A percentile compares a stretch with the other conserved stretches of the same genome.
phyloP scores from a whole-genome alignment of 2,113 vertebrate species.

The Dicaeum eximium region DNA sequence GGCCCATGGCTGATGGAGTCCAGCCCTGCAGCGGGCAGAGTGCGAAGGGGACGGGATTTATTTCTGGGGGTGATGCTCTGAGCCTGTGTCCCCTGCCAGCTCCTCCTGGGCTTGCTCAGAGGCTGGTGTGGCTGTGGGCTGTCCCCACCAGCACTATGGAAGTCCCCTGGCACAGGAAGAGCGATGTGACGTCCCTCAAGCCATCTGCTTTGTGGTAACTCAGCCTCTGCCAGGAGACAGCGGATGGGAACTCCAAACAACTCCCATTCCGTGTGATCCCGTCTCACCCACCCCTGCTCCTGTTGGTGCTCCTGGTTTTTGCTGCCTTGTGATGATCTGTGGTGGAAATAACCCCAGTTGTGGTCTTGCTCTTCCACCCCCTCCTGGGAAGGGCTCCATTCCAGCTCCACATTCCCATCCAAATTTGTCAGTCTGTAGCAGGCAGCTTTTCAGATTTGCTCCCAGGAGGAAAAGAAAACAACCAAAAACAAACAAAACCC shows the following conservation, averaged over 20 bases:
- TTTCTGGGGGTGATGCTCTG: not conserved
- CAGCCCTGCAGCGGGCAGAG: not conserved
- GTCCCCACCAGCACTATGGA: not conserved
- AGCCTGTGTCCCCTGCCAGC: not conserved
- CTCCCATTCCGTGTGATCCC: not conserved
- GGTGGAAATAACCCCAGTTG: not conserved
- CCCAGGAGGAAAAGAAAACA: not conserved
- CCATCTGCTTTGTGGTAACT: constrained; percentile 30
- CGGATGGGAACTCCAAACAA: not conserved
- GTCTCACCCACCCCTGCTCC: not conserved
- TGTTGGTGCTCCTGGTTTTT: not conserved
- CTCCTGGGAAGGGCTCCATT: not conserved
- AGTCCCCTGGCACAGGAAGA: constrained; percentile 54
- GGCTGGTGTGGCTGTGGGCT: not conserved
- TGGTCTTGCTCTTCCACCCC: not conserved
- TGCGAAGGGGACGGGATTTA: not conserved
- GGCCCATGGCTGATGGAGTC: not conserved
- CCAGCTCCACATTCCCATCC: not conserved
- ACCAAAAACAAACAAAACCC: not conserved
- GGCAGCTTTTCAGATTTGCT: not conserved
- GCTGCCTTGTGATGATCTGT: not conserved
- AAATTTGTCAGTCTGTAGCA: not conserved
- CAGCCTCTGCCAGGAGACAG: not conserved
- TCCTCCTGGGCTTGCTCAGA: not conserved
- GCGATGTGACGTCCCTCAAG: not conserved